Conservation (phyloP, 2,888 invertebrate species). For the Helleia helle region DNA sequence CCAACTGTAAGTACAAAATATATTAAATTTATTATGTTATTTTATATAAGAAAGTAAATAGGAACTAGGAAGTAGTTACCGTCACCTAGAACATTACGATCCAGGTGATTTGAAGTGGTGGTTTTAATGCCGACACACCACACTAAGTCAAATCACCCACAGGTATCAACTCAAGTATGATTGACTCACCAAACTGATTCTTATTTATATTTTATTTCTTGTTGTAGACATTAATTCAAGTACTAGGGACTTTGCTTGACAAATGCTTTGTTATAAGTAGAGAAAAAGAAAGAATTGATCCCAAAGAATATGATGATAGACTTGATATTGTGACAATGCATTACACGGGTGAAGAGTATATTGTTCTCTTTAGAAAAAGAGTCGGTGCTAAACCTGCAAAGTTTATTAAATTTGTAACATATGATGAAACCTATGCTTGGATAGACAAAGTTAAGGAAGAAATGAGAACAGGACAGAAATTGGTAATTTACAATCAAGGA, state of each 20-base stretch:
- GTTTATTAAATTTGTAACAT: conserved; percentile 53
- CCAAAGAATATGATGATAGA: conserved; percentile 46
- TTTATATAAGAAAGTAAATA: no score
- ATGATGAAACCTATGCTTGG: conserved; percentile 64
- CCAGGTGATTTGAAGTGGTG: no score
- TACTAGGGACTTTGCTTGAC: conserved; percentile 64
- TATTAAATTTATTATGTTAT: no score
- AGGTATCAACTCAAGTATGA: no score
- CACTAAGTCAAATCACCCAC: no score
- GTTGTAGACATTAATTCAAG: conserved; percentile 55
- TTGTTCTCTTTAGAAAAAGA: conserved; percentile 69
- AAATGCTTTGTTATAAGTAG: conserved; percentile 76
- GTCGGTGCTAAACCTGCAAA: conserved; percentile 55
- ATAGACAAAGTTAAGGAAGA: conserved; percentile 63
- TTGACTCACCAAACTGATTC: no score
- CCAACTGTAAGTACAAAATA: conserved; percentile 54
- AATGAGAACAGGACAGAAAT: conserved; percentile 53
- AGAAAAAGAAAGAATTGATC: conserved; percentile 66
- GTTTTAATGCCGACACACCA: no score
- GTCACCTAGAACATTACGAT: no score
- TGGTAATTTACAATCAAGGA: conserved; percentile 79
- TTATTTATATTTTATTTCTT: no score
- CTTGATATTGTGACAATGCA: conserved; percentile 65
- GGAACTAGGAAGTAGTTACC: no score
- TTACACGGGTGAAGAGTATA: conserved; percentile 61